phyloP scores from a whole-genome alignment of 1,140 invertebrate genomes.

The Drosophila malerkotliana region DNA sequence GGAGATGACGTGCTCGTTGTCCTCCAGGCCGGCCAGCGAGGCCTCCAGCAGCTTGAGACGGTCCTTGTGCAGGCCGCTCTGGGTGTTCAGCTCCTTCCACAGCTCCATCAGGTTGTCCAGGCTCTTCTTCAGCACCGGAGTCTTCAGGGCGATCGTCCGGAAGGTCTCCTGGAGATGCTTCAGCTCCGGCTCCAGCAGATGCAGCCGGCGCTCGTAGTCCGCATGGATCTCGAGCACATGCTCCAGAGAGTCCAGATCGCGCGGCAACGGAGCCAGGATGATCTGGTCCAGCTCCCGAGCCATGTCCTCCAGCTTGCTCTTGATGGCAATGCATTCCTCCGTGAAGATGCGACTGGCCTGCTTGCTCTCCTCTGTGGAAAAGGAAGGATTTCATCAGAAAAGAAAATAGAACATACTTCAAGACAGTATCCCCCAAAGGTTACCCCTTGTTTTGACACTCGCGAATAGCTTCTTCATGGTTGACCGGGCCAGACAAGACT shows the following conservation, averaged over 20 bases:
- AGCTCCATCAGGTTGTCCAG: slow-evolving; percentile 94
- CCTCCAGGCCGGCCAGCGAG: slow-evolving; percentile 94
- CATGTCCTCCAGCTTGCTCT: slow-evolving; percentile 92
- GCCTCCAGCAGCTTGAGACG: slow-evolving; percentile 95
- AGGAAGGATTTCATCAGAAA: neutral
- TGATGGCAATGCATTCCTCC: slow-evolving; percentile 92
- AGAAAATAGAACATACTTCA: neutral
- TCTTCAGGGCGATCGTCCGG: slow-evolving; percentile 92
- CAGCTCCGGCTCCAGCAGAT: slow-evolving; percentile 90
- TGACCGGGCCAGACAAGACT: slow-evolving; percentile 48
- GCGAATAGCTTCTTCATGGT: slow-evolving; percentile 77
- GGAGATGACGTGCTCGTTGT: slow-evolving; percentile 93
- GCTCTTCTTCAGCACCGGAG: slow-evolving; percentile 94
- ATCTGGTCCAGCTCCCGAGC: slow-evolving; percentile 92
- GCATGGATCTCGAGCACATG: slow-evolving; percentile 95
- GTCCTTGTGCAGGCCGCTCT: slow-evolving; percentile 82
- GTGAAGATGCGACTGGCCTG: slow-evolving; percentile 93
- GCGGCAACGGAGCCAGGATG: slow-evolving; percentile 91
- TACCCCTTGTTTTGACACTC: slow-evolving; percentile 73
- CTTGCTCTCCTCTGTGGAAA: slow-evolving; percentile 91
- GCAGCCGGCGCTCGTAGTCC: slow-evolving; percentile 91
- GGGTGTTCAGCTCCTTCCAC: slow-evolving; percentile 89
- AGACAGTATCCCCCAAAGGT: neutral
- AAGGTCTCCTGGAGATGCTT: slow-evolving; percentile 93
- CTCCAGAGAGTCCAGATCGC: slow-evolving; percentile 94